Conservation (phyloP, 2,888 invertebrate genomes). For the Lycia hirtaria region DNA sequence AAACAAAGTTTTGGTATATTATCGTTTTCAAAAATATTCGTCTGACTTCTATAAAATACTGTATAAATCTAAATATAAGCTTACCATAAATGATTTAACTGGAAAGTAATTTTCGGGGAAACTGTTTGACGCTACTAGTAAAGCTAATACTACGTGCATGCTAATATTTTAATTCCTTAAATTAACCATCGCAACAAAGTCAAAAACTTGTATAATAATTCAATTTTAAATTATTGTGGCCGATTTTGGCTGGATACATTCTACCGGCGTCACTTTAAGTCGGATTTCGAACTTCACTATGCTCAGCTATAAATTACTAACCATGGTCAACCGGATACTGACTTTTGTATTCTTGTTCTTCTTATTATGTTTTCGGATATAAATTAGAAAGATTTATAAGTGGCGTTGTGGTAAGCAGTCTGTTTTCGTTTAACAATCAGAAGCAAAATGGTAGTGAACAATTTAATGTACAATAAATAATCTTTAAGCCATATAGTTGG, state of each 20-base stretch:
- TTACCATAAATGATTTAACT: no score
- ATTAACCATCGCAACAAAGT: no score
- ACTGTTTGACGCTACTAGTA: no score
- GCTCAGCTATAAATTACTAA: slow-evolving; percentile 74
- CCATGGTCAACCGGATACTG: slow-evolving; percentile 67
- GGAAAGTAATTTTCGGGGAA: no score
- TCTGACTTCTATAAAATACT: no score
- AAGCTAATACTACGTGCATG: no score
- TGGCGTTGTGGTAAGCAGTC: slow-evolving; percentile 36
- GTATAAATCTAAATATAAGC: no score
- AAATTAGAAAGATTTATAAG: slow-evolving; percentile 80
- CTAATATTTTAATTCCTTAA: no score
- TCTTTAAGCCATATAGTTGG: slow-evolving; percentile 1
- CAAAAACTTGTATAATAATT: no score
- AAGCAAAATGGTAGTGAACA: slow-evolving; percentile 54
- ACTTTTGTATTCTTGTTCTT: slow-evolving; percentile 76
- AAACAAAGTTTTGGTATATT: no score
- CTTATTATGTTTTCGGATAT: slow-evolving; percentile 82
- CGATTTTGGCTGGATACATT: neutral
- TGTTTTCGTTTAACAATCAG: slow-evolving; percentile 44
- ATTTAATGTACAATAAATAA: slow-evolving; percentile 49
- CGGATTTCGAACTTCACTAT: slow-evolving; percentile 5
- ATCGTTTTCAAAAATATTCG: no score
- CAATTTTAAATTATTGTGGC: no score
- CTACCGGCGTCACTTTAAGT: neutral